Evolutionary conservation across 2,888 invertebrate species (phyloP).

Genomic region (Scaptomyza flava): DNA sequence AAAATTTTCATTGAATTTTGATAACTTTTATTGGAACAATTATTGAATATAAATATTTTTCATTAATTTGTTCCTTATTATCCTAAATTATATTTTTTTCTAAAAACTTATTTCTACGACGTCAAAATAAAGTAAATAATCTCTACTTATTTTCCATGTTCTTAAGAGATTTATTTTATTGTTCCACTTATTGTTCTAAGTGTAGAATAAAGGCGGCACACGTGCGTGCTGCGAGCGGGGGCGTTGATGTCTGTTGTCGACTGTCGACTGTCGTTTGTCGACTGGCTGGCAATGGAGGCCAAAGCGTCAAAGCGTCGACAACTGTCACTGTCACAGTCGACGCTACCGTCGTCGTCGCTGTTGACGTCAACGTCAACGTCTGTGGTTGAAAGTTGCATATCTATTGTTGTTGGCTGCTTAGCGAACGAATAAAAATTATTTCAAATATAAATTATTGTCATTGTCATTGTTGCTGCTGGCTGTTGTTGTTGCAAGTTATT

Average conservation of each 20-base stretch:
- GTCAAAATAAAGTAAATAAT: too few species aligned
- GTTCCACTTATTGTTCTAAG: background rate
- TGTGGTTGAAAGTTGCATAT: slow-evolving; percentile 51
- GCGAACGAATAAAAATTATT: slow-evolving; percentile 77
- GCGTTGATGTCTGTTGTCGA: slow-evolving; percentile 53
- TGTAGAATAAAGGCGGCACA: background rate
- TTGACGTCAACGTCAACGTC: slow-evolving; percentile 2
- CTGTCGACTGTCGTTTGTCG: background rate
- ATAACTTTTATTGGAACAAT: too few species aligned
- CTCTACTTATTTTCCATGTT: too few species aligned
- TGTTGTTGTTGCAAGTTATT: slow-evolving; percentile 66
- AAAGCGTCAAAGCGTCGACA: slow-evolving; percentile 51
- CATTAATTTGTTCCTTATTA: too few species aligned
- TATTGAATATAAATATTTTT: too few species aligned
- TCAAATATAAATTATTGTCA: slow-evolving; percentile 79
- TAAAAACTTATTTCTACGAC: too few species aligned
- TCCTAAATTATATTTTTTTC: too few species aligned
- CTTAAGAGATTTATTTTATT: too few species aligned
- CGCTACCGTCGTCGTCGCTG: background rate
- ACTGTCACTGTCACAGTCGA: slow-evolving; percentile 71
- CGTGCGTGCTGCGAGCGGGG: slow-evolving; percentile 37
- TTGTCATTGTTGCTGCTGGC: slow-evolving; percentile 62
- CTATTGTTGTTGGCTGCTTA: slow-evolving; percentile 52
- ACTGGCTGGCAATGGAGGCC: slow-evolving; percentile 70
- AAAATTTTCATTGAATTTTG: too few species aligned